These are phyloP conservation scores for Steatocranus sp. DNA, from an alignment of 2,797 vertebrate genomes.

Conservation along the genomic window DNA sequence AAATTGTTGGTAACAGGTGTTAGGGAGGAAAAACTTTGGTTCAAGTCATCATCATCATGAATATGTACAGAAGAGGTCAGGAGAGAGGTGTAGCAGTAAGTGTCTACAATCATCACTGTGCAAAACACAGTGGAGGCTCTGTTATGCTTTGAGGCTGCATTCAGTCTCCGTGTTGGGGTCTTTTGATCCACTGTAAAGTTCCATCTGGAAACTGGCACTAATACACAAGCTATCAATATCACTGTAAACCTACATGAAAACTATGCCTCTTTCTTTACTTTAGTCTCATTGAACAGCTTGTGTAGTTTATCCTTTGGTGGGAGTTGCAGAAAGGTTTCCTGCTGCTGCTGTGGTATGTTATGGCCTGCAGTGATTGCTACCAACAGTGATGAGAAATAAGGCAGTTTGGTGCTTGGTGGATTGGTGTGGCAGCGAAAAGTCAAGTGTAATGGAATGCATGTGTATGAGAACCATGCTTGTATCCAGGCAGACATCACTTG, in stretches of 20 bases:
- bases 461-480: background rate
- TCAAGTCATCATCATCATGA: background rate
- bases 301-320: background rate
- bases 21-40: background rate
- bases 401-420: background rate
- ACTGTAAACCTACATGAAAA: background rate
- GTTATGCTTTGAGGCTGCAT: background rate
- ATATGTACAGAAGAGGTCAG: background rate
- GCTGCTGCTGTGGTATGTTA: background rate
- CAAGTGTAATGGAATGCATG: background rate
- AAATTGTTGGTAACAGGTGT: background rate
- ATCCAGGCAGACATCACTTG: background rate
- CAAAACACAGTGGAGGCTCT: background rate
- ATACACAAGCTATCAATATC: background rate
- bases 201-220: background rate
- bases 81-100: background rate
- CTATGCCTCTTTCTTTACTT: background rate
- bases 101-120: background rate
- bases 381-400: background rate
- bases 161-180: background rate
- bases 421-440: background rate
- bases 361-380: background rate
- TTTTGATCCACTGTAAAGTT: background rate
- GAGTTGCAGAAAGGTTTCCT: background rate
- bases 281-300: background rate